Base-by-base conservation (phyloP, 2,113 vertebrate genomes). In the Oreotrochilus melanogaster region DNA sequence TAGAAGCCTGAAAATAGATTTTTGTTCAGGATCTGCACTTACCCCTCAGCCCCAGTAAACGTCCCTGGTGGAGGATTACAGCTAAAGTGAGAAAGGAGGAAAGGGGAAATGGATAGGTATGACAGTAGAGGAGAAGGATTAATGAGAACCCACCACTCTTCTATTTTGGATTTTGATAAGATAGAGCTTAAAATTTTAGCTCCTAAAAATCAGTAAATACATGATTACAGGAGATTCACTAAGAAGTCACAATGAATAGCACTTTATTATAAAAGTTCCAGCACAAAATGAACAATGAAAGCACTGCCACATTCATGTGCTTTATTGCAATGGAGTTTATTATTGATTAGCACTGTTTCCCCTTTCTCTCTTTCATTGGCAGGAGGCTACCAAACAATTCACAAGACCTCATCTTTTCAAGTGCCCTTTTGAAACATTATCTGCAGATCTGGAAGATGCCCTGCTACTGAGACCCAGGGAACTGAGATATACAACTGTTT, bases 41-140 rank as follows among this genome's bases (percentile, higher is more conserved):
- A 99, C 98, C 98, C 98, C 98, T 98, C 96, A 98, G 98, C 98
- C 98, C 98, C 97, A 98, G 98, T 98, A 98, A 98, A 97, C 98
- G 98, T 98, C 98, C 98, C 98, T 99, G 98, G 98, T 98, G 98
- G 98, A 98, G 98, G 97, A 98, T 98, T 98, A 98, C 97, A 82
- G 98, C 98, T 98, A 98, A 86, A 98, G 98, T 98, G 98, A 98
- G 97, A 98, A 91, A 98, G 98, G 98, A 98, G 98, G 98, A 98
- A 97, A 98, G 97, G 98, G 98, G 98, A 98, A 98, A 98, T 98
- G 97, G 98, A 98, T 96, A 97, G 97, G 98, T 97, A 96, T 51
- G 97, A 98, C 97, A 98, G 98, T 97, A 97, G 96, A 98, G 98
- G 97, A 95, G 96, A 97, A 97, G 95, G 56, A 97, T 97, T 96